Evolutionary conservation across 2,797 vertebrate genomes (phyloP).

Genomic region (Dryobates pubescens): DNA sequence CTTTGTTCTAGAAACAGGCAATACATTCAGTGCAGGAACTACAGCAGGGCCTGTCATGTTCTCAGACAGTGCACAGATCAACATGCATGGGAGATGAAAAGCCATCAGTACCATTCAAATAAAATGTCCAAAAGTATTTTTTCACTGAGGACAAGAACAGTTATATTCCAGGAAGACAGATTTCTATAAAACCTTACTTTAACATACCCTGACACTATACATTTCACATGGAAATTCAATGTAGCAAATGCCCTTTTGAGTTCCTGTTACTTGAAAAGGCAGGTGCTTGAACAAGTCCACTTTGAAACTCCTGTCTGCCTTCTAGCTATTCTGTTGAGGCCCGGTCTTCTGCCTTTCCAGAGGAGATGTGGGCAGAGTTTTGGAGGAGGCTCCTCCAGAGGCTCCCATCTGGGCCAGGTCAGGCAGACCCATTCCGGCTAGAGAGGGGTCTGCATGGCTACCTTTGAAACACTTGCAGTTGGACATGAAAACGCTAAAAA

Average conservation of each 20-base stretch:
- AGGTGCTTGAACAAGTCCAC: rapidly evolving
- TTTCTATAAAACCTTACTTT: not conserved
- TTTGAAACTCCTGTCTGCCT: not conserved
- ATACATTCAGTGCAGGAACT: not conserved
- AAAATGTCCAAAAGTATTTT: not conserved
- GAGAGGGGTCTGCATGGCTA: not conserved
- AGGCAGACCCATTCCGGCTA: not conserved
- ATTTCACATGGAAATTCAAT: rapidly evolving
- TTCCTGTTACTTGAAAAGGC: rapidly evolving
- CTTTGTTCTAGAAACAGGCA: not conserved
- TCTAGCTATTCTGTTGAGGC: not conserved
- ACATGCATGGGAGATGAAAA: not conserved
- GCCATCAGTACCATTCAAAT: not conserved
- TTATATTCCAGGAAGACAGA: not conserved
- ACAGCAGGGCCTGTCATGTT: not conserved
- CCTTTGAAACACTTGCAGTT: no score
- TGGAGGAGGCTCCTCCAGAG: not conserved
- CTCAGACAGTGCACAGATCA: not conserved
- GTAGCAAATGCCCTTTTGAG: rapidly evolving
- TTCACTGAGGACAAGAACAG: not conserved
- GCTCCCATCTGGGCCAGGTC: not conserved
- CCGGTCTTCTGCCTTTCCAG: not conserved
- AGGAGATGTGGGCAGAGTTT: not conserved
- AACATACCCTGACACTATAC: rapidly evolving
- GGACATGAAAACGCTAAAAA: no score